Base-by-base conservation (phyloP, 2,888 invertebrate species). In the Platycnemis pennipes region DNA sequence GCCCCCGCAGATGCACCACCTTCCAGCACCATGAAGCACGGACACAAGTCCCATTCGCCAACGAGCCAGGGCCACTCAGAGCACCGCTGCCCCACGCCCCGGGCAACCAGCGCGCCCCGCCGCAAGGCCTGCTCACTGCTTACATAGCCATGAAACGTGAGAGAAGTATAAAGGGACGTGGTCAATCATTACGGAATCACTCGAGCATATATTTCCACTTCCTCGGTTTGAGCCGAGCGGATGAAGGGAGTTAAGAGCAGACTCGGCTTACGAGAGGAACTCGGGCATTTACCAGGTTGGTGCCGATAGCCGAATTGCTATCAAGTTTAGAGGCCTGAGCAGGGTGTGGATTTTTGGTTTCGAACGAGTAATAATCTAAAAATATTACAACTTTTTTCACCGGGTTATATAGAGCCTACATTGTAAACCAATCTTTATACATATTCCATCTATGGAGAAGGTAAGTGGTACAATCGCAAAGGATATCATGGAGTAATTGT, bases 181-280 rank as follows among this genome's bases (percentile, higher is more conserved):
- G 77, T 77, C 37, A n/a, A 77, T 77, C 77, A 77, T 77, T 77
- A 77, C 37, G 77, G 77, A n/a, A 37, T 77, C 77, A 37, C 77
- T 77, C 77, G 37, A 77, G 77, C 77, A 77, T 77, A 77, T 77
- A 77, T 77, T 31, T 77, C 77, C 77, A 77, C 77, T 77, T 77
- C 77, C 77, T 77, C 77, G 77, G 77, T 77, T 77, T 77, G 77
- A 77, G 77, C 26, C 31, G 37, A 77, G 77, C 77, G 77, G 77
- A 77, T 77, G 77, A 26, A n/a, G 77, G n/a, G 77, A 77, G 77
- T 77, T 77, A 37, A 77, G 77, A 37, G 77, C 37, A 16, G 77
- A 77, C 77, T 77, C 31, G 11, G 37, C 77, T 63, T 63, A 63
- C 77, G 37, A 77, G 77, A 37, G 77, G 77, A 77, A 77, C 77